phyloP scores from a whole-genome alignment of 2,888 invertebrate species.

The Agriopis leucophaearia region DNA sequence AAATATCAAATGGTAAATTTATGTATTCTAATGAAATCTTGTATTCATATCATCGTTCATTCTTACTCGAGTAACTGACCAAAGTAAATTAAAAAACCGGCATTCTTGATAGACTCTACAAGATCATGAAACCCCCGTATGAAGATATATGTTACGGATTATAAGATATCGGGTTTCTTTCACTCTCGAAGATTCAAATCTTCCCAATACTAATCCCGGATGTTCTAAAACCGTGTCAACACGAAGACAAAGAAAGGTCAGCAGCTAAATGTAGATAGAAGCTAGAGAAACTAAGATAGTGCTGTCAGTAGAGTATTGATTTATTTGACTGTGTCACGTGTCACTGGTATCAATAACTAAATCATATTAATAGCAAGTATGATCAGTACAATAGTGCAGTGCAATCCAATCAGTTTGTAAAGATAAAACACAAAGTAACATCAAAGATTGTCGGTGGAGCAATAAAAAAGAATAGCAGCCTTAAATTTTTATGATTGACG shows the following conservation, averaged over 20 bases:
- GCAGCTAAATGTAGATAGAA: slow-evolving; percentile 30
- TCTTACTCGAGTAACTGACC: neutral
- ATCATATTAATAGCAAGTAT: slow-evolving; percentile 1
- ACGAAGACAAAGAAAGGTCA: slow-evolving; percentile 35
- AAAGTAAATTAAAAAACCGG: neutral
- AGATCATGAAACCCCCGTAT: neutral
- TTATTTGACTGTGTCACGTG: slow-evolving; percentile 8
- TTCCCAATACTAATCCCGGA: slow-evolving; percentile 30
- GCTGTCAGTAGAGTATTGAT: slow-evolving; percentile 28
- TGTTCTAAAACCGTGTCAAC: slow-evolving; percentile 34
- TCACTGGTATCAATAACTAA: neutral
- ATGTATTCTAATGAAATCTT: too few relatives aligned
- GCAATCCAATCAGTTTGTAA: slow-evolving; percentile 3
- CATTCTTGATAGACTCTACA: neutral
- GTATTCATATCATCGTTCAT: too few relatives aligned
- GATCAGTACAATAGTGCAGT: neutral
- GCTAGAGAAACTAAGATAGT: slow-evolving; percentile 15
- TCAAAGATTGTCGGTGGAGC: slow-evolving; percentile 14
- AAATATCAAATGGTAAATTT: slow-evolving; percentile 7
- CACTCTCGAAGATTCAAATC: slow-evolving; percentile 18
- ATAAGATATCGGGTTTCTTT: slow-evolving; percentile 18
- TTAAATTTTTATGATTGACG: slow-evolving; percentile 28
- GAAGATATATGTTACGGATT: neutral
- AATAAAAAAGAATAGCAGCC: slow-evolving; percentile 19
- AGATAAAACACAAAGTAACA: slow-evolving; percentile 16